Evolutionary conservation across 92 coral and sea anemone genomes (phyloP).

Genomic region (Porites cylindrica): DNA sequence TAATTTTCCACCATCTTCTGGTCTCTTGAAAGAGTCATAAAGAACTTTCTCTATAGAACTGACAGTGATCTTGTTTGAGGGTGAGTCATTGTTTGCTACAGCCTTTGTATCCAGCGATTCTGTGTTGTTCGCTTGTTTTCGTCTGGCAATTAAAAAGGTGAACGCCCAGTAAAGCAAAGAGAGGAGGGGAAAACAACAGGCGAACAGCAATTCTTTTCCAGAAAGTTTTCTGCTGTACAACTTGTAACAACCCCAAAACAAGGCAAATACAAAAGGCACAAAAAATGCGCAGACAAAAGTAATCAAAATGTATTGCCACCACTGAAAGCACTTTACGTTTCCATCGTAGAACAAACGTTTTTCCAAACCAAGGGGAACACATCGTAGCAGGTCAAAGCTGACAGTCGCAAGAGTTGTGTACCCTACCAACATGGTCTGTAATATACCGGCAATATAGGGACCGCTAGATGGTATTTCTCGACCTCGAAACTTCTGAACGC

Average conservation of each 20-base stretch:
- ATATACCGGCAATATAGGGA: slow-evolving; percentile 78
- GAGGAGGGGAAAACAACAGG: slow-evolving; percentile 74
- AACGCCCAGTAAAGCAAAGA: slow-evolving; percentile 51
- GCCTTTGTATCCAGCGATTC: too few relatives aligned
- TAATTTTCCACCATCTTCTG: background rate
- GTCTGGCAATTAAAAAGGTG: background rate
- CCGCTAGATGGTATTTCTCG: slow-evolving; percentile 60
- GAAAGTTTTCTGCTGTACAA: slow-evolving; percentile 60
- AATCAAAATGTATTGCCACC: slow-evolving; percentile 13
- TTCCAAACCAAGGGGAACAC: slow-evolving; percentile 64
- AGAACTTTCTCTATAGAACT: background rate
- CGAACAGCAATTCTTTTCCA: slow-evolving; percentile 49
- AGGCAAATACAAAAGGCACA: slow-evolving; percentile 68
- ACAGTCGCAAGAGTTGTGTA: slow-evolving; percentile 64
- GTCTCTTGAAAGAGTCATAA: slow-evolving; percentile 28
- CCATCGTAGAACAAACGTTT: background rate
- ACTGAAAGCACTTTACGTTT: too few relatives aligned
- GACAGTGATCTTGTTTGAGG: background rate
- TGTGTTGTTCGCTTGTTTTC: too few relatives aligned
- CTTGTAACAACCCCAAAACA: slow-evolving; percentile 74
- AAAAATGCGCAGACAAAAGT: slow-evolving; percentile 44
- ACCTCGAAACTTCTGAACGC: slow-evolving; percentile 38
- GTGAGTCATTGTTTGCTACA: background rate
- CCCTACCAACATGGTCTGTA: slow-evolving; percentile 84
- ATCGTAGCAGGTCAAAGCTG: slow-evolving; percentile 61